Conservation (phyloP, 2,113 vertebrate species). For the Acanthisitta chloris region DNA sequence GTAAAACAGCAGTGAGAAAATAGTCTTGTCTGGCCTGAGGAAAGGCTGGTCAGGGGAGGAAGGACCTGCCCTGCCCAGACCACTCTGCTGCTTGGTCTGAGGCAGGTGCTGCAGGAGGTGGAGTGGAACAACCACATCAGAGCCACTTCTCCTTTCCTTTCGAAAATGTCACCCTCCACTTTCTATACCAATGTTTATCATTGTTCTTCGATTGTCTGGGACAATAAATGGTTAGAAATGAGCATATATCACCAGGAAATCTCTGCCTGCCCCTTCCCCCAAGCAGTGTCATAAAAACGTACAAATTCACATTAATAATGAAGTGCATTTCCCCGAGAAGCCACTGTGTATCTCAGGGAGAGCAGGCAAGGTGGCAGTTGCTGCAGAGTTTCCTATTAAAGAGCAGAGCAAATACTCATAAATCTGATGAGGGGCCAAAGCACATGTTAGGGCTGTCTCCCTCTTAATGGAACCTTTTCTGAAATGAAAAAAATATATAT, state of each 20-base stretch:
- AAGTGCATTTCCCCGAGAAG: conserved; percentile 65
- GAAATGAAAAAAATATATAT: conserved; percentile 66
- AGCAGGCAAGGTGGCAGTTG: conserved; percentile 57
- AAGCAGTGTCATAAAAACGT: conserved; percentile 64
- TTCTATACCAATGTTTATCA: conserved; percentile 61
- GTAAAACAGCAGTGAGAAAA: neutral
- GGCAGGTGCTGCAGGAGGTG: neutral
- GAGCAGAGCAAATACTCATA: conserved; percentile 59
- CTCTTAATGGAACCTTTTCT: conserved; percentile 67
- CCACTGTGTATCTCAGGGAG: conserved; percentile 61
- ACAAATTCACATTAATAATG: conserved; percentile 70
- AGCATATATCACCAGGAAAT: conserved; percentile 64
- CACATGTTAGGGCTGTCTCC: conserved; percentile 61
- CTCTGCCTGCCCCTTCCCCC: conserved; percentile 60
- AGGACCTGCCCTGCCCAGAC: neutral
- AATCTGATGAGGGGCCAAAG: conserved; percentile 59
- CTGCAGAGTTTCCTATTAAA: conserved; percentile 62
- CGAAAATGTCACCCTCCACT: conserved; percentile 42
- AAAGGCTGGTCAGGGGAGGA: neutral
- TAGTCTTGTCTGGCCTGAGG: neutral
- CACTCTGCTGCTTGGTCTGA: neutral
- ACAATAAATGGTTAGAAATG: conserved; percentile 67
- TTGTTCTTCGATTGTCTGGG: conserved; percentile 57
- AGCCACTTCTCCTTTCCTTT: conserved; percentile 24
- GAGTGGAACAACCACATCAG: neutral